phyloP scores from a whole-genome alignment of 1,140 invertebrate species.

The Gerris buenoi region DNA sequence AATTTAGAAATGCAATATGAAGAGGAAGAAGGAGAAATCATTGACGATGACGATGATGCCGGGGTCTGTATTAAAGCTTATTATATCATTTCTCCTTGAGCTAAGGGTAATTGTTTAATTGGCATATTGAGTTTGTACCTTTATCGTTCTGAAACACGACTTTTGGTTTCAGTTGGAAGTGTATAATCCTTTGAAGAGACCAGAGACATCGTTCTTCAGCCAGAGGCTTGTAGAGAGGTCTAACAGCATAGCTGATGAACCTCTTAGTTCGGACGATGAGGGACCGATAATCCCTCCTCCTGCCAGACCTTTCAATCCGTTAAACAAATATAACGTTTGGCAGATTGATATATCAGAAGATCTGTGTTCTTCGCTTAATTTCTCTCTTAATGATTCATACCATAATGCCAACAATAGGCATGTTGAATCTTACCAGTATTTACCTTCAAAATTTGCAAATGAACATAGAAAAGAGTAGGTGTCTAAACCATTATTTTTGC shows the following conservation, averaged over 20 bases:
- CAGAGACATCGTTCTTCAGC: neutral
- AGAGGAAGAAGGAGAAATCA: neutral
- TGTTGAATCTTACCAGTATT: neutral
- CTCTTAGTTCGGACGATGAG: neutral
- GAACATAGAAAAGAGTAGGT: neutral
- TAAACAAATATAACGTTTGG: neutral
- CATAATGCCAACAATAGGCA: neutral
- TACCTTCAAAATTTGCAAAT: neutral
- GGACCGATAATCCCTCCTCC: neutral
- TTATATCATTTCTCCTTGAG: too few species aligned
- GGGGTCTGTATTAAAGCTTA: neutral
- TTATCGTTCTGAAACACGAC: too few species aligned
- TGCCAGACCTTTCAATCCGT: neutral
- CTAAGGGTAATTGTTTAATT: too few species aligned
- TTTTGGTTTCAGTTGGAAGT: neutral
- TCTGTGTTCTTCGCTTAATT: neutral
- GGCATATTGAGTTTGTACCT: too few species aligned
- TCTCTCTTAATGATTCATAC: neutral
- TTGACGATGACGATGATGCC: neutral
- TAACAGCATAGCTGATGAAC: neutral
- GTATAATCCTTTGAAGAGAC: neutral
- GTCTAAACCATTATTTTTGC: too few species aligned
- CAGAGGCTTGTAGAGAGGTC: neutral
- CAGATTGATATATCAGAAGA: neutral
- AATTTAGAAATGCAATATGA: neutral